Base-by-base conservation (phyloP, 2,797 vertebrate species). In the Clarias pachynema region DNA sequence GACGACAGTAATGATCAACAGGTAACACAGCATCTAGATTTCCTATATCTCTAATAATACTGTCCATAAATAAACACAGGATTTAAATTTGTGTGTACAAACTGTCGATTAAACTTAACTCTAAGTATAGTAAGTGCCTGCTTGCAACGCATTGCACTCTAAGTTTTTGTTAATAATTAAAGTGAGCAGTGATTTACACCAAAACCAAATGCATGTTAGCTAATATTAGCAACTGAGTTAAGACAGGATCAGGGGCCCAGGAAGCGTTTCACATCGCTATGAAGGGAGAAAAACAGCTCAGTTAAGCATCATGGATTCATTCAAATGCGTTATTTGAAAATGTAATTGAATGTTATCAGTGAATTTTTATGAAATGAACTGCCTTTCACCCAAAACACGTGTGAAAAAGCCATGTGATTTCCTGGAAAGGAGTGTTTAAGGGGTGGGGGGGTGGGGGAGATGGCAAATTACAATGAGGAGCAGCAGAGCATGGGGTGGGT, bases 401-500 rank as follows among this genome's bases (percentile, higher is more conserved):
- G 79, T 78, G 80, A 65, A 87, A 88, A 77, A 86, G 79, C 79
- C 60, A 69, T 29, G 74, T 74, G 66, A 88, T 81, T 87, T 56
- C 83, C 83, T 72, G 86, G 79, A 83, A 85, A 87, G 83, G 12
- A n/a, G 57, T 2, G 40, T 44, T 7, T 44, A 44, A 24, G 4
- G 9, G 8, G 22, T 5, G 8, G 49, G 7, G 4, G 70, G 1
- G 9, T 2, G 22, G 15, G 8, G 26, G 3, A 4, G 83, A 91
- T 86, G 85, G 88, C 86, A 78, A 62, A 62, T 78, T 87, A 93
- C 88, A 84, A 91, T 86, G 79, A 84, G 87, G 88, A 92, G 81
- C 89, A 80, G 89, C 91, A 92, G 88, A 92, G 90, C 85, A 87
- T 89, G 82, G 86, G 87, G 78, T 81, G 81, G 86, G 75, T 84